phyloP scores from a whole-genome alignment of 2,113 vertebrate species.

The Poeciliopsis occidentalis region DNA sequence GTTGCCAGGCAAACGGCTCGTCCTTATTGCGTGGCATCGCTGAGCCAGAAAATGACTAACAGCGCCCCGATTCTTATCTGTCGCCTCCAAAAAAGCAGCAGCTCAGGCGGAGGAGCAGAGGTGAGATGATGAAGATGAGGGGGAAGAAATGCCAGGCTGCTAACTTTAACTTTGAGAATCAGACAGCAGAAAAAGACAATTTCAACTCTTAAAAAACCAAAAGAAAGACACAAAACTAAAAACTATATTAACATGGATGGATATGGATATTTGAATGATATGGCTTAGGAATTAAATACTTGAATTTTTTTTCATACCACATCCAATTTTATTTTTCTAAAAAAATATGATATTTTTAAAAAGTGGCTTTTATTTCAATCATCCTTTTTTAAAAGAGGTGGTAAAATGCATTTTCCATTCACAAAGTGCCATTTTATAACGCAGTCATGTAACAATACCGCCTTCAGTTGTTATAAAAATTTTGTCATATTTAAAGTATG shows the following conservation, averaged over 20 bases:
- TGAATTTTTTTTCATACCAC: too few species aligned
- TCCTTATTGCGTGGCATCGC: slow-evolving; percentile 16
- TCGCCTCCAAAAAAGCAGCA: slow-evolving; percentile 9
- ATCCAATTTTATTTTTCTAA: too few species aligned
- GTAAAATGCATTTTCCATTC: too few species aligned
- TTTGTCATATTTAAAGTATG: too few species aligned
- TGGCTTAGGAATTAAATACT: too few species aligned
- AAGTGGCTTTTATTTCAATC: too few species aligned
- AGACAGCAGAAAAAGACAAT: background rate
- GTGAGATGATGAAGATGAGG: slow-evolving; percentile 20
- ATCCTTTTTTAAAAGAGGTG: too few species aligned
- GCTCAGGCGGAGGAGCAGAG: slow-evolving; percentile 3
- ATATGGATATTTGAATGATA: too few species aligned
- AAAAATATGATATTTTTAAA: too few species aligned
- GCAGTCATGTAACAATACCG: too few species aligned
- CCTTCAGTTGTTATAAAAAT: too few species aligned
- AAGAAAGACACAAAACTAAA: background rate
- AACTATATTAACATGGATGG: background rate
- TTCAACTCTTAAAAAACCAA: background rate
- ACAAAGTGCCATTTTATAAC: too few species aligned
- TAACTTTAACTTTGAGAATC: slow-evolving; percentile 17
- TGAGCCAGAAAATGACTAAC: slow-evolving; percentile 55
- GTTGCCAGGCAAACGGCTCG: slow-evolving; percentile 69
- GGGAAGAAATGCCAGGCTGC: slow-evolving; percentile 14
- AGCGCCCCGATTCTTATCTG: slow-evolving; percentile 41